Base-by-base conservation (phyloP, 2,113 vertebrate species). In the Neotoma lepida region DNA sequence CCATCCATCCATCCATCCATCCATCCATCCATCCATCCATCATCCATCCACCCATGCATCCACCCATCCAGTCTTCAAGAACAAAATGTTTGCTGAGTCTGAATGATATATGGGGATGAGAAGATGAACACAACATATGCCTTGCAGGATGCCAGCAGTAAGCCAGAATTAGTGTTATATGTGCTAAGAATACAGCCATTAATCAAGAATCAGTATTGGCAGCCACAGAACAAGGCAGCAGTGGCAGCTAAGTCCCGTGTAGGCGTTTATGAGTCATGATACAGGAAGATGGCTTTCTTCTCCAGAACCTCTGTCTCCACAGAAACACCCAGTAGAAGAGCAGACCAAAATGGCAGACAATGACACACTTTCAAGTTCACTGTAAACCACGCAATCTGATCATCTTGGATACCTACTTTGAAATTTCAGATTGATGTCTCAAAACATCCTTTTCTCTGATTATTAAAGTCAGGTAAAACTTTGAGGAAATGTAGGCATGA, bases 191-290 rank as follows among this genome's bases (percentile, higher is more conserved):
- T 8, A 41, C 0, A 33, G 49, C 5, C 8, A 17, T 33, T n/a
- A 17, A n/a, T 6, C 41, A 64, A 64, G 46, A 89, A 70, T 9
- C 1, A 20, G 20, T 1, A 12, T 7, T 1, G 2, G 14, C 17
- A 51, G 51, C 12, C 86, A 44, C 2, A 15, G 82, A 30, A 35
- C 4, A 30, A 8, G 44, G 28, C 13, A 1, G 12, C n/a, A 12
- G 24, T 20, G 49, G 1, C 2, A 24, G 70, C n/a, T 46, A 51
- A 35, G 44, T 0, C 9, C 8, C 24, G 63, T 10, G 39, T 9
- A 64, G 39, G 46, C 1, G 0, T 0, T 15, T 13, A 0, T 54
- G 66, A 71, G 5, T 1, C 13, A 9, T 13, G 77, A 33, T 0
- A n/a, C 18, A 64, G 7, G 35, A 64, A 82, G 12, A n/a, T 0